Evolutionary conservation across 2,113 vertebrate species (phyloP).

Genomic region (Muntiacus reevesi): DNA sequence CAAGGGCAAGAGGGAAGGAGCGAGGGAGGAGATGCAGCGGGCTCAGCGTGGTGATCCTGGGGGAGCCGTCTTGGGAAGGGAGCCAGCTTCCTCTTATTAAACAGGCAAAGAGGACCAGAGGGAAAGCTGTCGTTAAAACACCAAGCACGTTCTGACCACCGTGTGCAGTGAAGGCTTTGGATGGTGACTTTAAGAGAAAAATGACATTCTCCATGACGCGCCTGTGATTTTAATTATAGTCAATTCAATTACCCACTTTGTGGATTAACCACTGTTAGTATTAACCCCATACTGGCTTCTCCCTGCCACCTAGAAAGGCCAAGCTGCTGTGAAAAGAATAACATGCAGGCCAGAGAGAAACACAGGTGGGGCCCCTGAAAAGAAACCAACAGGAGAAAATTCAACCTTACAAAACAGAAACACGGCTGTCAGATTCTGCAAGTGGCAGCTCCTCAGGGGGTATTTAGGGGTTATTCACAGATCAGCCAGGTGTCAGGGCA

Average conservation of each 20-base stretch:
- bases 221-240: constrained; percentile 68
- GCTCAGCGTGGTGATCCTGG: neutral
- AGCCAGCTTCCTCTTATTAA: constrained; percentile 47
- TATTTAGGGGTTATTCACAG: neutral
- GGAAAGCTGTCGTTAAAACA: constrained; percentile 57
- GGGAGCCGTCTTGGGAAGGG: constrained; percentile 27
- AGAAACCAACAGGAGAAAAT: neutral
- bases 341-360: neutral
- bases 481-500: neutral
- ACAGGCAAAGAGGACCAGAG: constrained; percentile 48
- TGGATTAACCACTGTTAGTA: constrained; percentile 54
- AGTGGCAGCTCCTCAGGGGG: neutral
- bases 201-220: constrained; percentile 65
- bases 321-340: neutral
- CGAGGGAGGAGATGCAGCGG: neutral
- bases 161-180: constrained; percentile 43
- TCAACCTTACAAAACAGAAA: neutral
- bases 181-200: constrained; percentile 66
- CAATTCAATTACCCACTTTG: constrained; percentile 69
- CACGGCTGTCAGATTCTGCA: neutral
- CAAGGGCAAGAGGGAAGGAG: neutral
- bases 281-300: constrained; percentile 50
- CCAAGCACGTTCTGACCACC: constrained; percentile 55
- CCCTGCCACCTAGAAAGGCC: neutral
- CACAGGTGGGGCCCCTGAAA: neutral